Evolutionary conservation across 2,888 invertebrate species (phyloP).

Genomic region (Drosophila putrida): DNA sequence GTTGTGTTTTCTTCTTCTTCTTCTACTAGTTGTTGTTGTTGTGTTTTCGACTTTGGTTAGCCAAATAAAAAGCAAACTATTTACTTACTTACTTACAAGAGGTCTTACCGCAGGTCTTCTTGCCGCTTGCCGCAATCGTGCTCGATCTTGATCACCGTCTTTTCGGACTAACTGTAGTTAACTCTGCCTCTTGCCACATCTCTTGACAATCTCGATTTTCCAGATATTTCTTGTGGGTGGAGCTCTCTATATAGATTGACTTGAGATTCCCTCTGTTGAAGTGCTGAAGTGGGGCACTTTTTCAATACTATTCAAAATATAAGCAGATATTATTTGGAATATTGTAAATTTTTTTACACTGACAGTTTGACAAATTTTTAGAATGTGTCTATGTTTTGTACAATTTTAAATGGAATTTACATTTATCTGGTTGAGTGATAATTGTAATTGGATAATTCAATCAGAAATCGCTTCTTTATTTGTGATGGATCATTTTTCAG

Average conservation of each 20-base stretch:
- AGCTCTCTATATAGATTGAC: background rate
- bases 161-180: slow-evolving; percentile 11
- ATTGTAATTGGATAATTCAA: too few species aligned
- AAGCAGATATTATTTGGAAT: too few species aligned
- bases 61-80: slow-evolving; percentile 40
- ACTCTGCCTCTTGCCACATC: slow-evolving; percentile 17
- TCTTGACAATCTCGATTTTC: background rate
- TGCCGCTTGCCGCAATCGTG: slow-evolving; percentile 41
- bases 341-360: too few species aligned
- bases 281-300: background rate
- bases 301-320: background rate
- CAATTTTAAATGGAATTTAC: too few species aligned
- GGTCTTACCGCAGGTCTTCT: slow-evolving; percentile 47
- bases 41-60: slow-evolving; percentile 26
- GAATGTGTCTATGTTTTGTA: too few species aligned
- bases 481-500: too few species aligned
- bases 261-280: background rate
- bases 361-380: too few species aligned
- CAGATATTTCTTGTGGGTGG: slow-evolving; percentile 11
- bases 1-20: slow-evolving; percentile 22
- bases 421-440: too few species aligned
- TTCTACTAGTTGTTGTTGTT: slow-evolving; percentile 2
- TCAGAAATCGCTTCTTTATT: too few species aligned
- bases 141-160: slow-evolving; percentile 48
- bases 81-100: slow-evolving; percentile 41